Conservation (phyloP, 2,113 vertebrate genomes). For the Vidua macroura region DNA sequence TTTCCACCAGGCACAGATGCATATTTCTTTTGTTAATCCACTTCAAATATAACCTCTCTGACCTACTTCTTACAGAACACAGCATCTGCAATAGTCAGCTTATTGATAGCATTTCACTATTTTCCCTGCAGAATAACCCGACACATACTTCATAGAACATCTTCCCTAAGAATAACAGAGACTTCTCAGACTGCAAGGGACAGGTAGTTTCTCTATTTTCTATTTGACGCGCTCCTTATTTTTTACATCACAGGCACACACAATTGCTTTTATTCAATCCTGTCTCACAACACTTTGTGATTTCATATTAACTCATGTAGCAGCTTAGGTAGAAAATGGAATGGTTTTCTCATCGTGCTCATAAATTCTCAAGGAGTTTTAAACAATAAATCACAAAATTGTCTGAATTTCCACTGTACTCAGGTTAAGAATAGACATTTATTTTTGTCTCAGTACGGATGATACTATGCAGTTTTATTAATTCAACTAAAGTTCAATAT, state of each 20-base stretch:
- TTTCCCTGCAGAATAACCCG: not conserved
- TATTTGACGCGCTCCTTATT: not conserved
- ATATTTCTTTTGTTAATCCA: not conserved
- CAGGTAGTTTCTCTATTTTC: not conserved
- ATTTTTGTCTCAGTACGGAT: not conserved
- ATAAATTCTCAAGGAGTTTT: not conserved
- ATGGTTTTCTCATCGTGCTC: not conserved
- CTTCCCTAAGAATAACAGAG: not conserved
- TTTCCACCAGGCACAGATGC: not conserved
- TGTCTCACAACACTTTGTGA: not conserved
- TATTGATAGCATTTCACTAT: not conserved
- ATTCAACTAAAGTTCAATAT: not conserved
- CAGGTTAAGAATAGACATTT: not conserved
- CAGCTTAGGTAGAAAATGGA: not conserved
- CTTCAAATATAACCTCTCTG: conserved; percentile 22
- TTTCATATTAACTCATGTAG: not conserved
- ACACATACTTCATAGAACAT: not conserved
- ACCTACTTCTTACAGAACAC: not conserved
- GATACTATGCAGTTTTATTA: not conserved
- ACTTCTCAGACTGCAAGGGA: not conserved
- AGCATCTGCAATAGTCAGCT: not conserved
- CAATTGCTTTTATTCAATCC: not conserved
- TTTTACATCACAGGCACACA: not conserved
- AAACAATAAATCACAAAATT: not conserved
- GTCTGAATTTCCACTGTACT: not conserved